Conservation (phyloP, 2,797 vertebrate species). For the Diglossa cyanea region DNA sequence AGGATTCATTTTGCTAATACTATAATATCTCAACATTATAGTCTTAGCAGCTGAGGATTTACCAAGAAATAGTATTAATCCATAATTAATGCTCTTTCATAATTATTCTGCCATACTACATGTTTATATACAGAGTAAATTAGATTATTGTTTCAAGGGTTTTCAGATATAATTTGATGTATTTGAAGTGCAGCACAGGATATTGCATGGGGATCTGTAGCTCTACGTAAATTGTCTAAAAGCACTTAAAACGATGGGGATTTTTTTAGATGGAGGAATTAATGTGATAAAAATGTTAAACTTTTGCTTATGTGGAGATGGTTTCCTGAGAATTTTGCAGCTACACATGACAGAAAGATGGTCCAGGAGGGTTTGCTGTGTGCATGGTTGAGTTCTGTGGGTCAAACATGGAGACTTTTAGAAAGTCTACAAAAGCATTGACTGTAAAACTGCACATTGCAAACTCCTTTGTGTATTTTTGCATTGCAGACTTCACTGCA, state of each 20-base stretch:
- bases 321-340: background rate
- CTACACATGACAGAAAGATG: fast-evolving
- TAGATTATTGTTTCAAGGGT: background rate
- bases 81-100: background rate
- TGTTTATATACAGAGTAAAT: background rate
- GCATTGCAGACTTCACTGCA: background rate
- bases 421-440: background rate
- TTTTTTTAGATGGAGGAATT: background rate
- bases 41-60: background rate
- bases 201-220: background rate
- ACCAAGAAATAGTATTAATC: background rate
- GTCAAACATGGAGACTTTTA: fast-evolving
- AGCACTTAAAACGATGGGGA: background rate
- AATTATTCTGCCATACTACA: background rate
- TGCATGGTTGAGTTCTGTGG: background rate
- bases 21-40: background rate
- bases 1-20: background rate
- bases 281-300: background rate
- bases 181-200: background rate
- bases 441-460: background rate
- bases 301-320: background rate
- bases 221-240: background rate
- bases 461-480: background rate
- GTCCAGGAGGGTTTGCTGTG: background rate
- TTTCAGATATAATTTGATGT: background rate